Evolutionary conservation across 2,888 invertebrate genomes (phyloP), one percentile per base, ranked within the genome.

Genomic region (Hypena proboscidalis): DNA sequence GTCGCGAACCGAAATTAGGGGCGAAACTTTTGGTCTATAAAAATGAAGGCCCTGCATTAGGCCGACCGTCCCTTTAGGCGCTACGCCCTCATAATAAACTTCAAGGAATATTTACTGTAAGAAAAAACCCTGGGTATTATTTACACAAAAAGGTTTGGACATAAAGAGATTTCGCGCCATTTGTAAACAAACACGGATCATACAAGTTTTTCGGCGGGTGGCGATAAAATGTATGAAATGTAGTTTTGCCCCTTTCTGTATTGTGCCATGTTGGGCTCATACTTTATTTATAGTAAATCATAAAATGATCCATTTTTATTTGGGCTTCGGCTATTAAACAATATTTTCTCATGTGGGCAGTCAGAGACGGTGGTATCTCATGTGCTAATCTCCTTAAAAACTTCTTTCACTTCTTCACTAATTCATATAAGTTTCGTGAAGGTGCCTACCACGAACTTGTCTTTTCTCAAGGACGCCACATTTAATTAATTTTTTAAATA

Each of bases 101-200:
- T 50, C 49, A 54, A 49, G 51, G 48, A 58, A 70, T 67, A 70
- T 61, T 59, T 54, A 43, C 60, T 52, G 36, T 42, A 50, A 58
- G 13, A 31, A 63, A 61, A 58, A 38, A 48, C 30, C 51, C 34
- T 44, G 14, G 46, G 39, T 57, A 62, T 63, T 60, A 69, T 73
- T 70, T 67, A 64, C 63, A 56, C 58, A 62, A 71, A 76, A 75
- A 70, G 74, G 74, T 71, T 69, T 60, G 47, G 45, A 57, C 67
- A 71, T 76, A 77, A 78, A 78, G 74, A 77, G 63, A 77, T 76
- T 72, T 77, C 64, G 65, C 71, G 44, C 70, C 74, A 77, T 79
- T 77, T 73, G 70, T 67, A 78, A 67, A 78, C 77, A 79, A 75
- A 77, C 60, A 61, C 44, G 19, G 45, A 45, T 48, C 32, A 49